Evolutionary conservation across 2,797 vertebrate genomes (phyloP).

Genomic region (Novumbra hubbsi): DNA sequence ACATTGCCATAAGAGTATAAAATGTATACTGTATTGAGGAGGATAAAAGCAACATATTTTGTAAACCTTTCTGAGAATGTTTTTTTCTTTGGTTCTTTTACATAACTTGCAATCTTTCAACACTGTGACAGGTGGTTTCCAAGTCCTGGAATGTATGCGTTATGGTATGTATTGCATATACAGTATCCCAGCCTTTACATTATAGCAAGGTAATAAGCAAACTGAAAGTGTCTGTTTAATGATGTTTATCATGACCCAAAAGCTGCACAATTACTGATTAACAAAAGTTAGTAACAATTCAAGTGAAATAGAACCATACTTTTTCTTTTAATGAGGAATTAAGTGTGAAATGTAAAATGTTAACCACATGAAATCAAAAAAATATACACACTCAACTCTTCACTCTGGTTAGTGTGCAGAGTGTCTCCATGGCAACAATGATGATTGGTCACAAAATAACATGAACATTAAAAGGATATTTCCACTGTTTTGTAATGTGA

Average conservation of each 20-base stretch:
- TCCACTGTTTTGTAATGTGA: no score
- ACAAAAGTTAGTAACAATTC: slow-evolving; percentile 26
- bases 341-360: slow-evolving; percentile 48
- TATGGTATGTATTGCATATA: background rate
- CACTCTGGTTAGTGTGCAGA: slow-evolving; percentile 27
- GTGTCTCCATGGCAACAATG: slow-evolving; percentile 34
- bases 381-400: slow-evolving; percentile 30
- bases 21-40: slow-evolving; percentile 2
- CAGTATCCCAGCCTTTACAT: background rate
- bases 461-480: slow-evolving; percentile 29
- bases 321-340: slow-evolving; percentile 51
- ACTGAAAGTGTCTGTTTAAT: background rate
- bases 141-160: background rate
- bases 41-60: slow-evolving; percentile 1
- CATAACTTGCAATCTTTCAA: background rate
- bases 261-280: slow-evolving; percentile 11
- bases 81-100: background rate
- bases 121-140: background rate
- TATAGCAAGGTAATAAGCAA: background rate
- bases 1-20: background rate
- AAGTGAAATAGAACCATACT: slow-evolving; percentile 22
- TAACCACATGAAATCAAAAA: slow-evolving; percentile 32
- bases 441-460: slow-evolving; percentile 42
- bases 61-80: background rate
- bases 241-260: background rate